phyloP scores from a whole-genome alignment of 2,888 invertebrate species.

The Callinectes sapidus region DNA sequence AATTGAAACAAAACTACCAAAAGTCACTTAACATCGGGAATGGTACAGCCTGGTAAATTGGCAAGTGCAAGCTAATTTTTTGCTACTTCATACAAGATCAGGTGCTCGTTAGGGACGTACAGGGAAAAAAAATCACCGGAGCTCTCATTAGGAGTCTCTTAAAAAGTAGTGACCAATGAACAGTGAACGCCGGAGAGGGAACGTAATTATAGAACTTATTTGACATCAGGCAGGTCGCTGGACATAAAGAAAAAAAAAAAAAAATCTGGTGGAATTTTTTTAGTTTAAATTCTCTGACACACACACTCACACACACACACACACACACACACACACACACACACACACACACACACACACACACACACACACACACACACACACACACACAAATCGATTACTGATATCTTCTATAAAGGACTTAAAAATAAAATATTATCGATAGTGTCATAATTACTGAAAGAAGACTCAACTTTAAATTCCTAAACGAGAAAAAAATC shows the following conservation, averaged over 20 bases:
- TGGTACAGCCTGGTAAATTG: not conserved
- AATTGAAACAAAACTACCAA: not conserved
- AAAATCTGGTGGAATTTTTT: not conserved
- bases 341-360: slow-evolving; percentile 43
- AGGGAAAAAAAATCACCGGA: not conserved
- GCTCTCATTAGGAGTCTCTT: not conserved
- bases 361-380: slow-evolving; percentile 35
- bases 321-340: slow-evolving; percentile 38
- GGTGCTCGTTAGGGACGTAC: not conserved
- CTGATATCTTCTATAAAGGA: not conserved
- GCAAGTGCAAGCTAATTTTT: not conserved
- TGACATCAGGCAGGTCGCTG: not conserved
- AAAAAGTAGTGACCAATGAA: not conserved
- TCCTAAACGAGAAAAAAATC: no score
- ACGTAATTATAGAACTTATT: not conserved
- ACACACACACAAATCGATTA: not conserved
- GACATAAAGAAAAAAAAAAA: not conserved
- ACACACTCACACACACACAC: not conserved
- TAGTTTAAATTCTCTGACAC: not conserved
- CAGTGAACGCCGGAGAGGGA: not conserved
- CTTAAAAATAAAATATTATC: no score
- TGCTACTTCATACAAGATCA: not conserved
- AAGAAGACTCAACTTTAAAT: no score
- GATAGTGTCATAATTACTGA: no score
- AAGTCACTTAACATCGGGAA: not conserved